phyloP scores from a whole-genome alignment of 2,888 invertebrate species.

The Drosophila heteroneura region DNA sequence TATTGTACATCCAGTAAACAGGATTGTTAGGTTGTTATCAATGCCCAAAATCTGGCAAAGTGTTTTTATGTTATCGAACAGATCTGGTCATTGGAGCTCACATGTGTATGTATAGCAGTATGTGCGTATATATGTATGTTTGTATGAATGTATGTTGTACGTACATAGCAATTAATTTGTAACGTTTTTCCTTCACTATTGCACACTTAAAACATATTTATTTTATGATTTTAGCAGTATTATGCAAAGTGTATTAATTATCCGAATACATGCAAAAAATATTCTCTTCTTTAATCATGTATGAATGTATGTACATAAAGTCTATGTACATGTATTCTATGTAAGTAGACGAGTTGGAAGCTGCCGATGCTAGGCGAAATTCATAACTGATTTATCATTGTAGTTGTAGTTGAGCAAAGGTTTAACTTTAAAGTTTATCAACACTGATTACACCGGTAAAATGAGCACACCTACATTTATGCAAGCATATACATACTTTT shows the following conservation, averaged over 20 bases:
- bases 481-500: slow-evolving; percentile 9
- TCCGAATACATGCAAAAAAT: not conserved
- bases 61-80: slow-evolving; percentile 8
- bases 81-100: slow-evolving; percentile 9
- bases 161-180: not conserved
- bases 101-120: not conserved
- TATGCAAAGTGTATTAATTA: slow-evolving; percentile 4
- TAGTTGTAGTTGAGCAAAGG: not conserved
- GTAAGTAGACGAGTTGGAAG: not conserved
- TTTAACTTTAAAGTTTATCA: slow-evolving; percentile 4
- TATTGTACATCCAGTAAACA: slow-evolving; percentile 6
- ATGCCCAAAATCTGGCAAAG: not conserved
- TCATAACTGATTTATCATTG: not conserved
- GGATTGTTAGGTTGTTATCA: not conserved
- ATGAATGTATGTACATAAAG: slow-evolving; percentile 3
- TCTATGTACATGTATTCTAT: not conserved
- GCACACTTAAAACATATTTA: not conserved
- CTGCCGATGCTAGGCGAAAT: not conserved
- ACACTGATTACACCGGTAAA: slow-evolving; percentile 33
- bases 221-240: not conserved
- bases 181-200: not conserved
- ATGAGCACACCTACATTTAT: slow-evolving; percentile 8
- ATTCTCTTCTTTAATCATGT: not conserved
- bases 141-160: not conserved
- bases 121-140: not conserved